phyloP scores from a whole-genome alignment of 2,888 invertebrate species.

The Temnothorax unifasciatus region DNA sequence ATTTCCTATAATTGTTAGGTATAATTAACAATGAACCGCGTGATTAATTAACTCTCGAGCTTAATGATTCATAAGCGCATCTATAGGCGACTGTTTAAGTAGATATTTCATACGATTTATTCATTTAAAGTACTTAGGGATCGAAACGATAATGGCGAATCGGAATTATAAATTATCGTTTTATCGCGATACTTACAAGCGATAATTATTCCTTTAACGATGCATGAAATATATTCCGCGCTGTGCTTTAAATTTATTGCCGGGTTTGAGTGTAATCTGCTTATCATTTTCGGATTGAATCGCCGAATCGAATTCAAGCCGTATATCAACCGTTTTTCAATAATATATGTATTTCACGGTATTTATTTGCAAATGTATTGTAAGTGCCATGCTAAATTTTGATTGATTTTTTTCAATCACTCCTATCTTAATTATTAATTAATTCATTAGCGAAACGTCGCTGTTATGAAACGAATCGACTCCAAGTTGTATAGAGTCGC shows the following conservation, averaged over 20 bases:
- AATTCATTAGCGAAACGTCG: slow-evolving; percentile 13
- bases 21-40: background rate
- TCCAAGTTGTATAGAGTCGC: background rate
- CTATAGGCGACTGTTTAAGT: background rate
- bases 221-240: background rate
- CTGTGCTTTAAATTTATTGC: background rate
- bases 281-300: background rate
- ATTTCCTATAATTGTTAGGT: background rate
- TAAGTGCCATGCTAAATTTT: background rate
- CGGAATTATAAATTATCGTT: slow-evolving; percentile 16
- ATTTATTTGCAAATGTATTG: background rate
- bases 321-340: background rate
- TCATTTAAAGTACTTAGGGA: background rate
- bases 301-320: background rate
- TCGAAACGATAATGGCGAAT: background rate
- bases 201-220: slow-evolving; percentile 29
- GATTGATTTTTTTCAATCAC: background rate
- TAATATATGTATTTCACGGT: background rate
- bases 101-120: slow-evolving; percentile 10
- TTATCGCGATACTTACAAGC: background rate
- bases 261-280: background rate
- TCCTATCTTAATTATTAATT: slow-evolving; percentile 19
- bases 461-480: background rate
- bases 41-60: slow-evolving; percentile 18
- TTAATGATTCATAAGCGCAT: background rate